A percentile compares a stretch with the other conserved stretches of the same genome.
These are phyloP conservation scores for Drosophila pachea DNA, from an alignment of 1,140 invertebrate species.

Conservation along the genomic window DNA sequence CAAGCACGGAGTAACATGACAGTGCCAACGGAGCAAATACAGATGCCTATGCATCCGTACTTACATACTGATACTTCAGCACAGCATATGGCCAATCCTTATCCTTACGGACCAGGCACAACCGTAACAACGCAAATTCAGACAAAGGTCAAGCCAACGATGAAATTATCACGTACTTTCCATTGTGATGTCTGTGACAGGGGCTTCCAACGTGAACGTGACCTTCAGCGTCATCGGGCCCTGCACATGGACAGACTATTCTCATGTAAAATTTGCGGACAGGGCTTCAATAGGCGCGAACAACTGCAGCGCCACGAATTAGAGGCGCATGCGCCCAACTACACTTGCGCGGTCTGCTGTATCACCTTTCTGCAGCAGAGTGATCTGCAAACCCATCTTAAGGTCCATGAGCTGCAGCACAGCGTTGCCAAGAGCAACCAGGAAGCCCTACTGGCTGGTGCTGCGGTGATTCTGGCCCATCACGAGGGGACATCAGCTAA, in stretches of 20 bases:
- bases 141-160: constrained; percentile 22
- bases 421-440: constrained; percentile 60
- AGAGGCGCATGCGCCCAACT: constrained; percentile 81
- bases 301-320: constrained; percentile 83
- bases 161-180: constrained; percentile 45
- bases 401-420: constrained; percentile 80
- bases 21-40: constrained; percentile 65
- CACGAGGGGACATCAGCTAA: constrained; percentile 18
- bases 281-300: constrained; percentile 84
- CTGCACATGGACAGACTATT: constrained; percentile 83
- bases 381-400: constrained; percentile 81
- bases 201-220: constrained; percentile 83
- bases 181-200: constrained; percentile 83
- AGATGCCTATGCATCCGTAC: constrained; percentile 39
- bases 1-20: constrained; percentile 11
- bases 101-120: not conserved
- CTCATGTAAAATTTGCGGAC: constrained; percentile 82
- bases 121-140: not conserved
- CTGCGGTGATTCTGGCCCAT: constrained; percentile 1
- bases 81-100: too few species aligned
- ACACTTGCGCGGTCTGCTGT: constrained; percentile 81
- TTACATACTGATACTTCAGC: constrained; percentile 25
- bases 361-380: constrained; percentile 81
- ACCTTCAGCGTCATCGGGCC: constrained; percentile 82
- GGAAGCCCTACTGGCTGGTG: constrained; percentile 53